These are phyloP conservation scores for Iphiclides podalirius DNA, from an alignment of 2,888 invertebrate genomes.

Conservation along the genomic window DNA sequence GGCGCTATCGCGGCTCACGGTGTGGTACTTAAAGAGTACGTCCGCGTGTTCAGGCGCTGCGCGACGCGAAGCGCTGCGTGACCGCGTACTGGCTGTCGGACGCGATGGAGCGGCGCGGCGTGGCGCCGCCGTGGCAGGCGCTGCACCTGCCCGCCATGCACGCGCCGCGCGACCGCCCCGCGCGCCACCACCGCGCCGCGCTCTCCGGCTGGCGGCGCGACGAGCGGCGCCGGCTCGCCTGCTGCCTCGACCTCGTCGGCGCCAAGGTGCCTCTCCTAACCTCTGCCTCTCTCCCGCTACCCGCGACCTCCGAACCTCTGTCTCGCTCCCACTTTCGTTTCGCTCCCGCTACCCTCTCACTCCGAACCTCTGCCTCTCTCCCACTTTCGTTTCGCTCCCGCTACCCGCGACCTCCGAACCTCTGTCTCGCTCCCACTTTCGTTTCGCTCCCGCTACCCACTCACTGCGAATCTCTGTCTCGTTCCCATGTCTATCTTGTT, in stretches of 20 bases:
- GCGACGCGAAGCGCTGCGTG: constrained; percentile 86
- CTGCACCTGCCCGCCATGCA: constrained; percentile 92
- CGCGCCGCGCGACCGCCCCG: constrained; percentile 85
- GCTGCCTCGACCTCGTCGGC: constrained; percentile 92
- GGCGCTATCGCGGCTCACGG: no score
- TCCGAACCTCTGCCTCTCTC: constrained; percentile 83
- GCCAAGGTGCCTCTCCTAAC: constrained; percentile 84
- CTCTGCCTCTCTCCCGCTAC: constrained; percentile 82
- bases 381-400: no score
- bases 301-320: no score
- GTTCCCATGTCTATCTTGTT: no score
- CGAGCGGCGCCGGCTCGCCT: constrained; percentile 89
- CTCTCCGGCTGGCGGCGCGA: constrained; percentile 94
- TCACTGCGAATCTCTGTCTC: constrained; percentile 82
- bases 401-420: no score
- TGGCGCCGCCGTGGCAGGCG: constrained; percentile 95
- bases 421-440: no score
- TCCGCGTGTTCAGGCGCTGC: constrained; percentile 66
- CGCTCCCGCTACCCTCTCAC: constrained; percentile 87
- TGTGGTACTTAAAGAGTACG: no score
- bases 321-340: no score
- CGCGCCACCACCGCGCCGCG: constrained; percentile 88
- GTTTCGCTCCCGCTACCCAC: constrained; percentile 91
- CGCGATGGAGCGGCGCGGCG: constrained; percentile 90
- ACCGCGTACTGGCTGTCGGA: constrained; percentile 96